phyloP scores from a whole-genome alignment of 2,797 vertebrate species.

The Syncerus caffer region DNA sequence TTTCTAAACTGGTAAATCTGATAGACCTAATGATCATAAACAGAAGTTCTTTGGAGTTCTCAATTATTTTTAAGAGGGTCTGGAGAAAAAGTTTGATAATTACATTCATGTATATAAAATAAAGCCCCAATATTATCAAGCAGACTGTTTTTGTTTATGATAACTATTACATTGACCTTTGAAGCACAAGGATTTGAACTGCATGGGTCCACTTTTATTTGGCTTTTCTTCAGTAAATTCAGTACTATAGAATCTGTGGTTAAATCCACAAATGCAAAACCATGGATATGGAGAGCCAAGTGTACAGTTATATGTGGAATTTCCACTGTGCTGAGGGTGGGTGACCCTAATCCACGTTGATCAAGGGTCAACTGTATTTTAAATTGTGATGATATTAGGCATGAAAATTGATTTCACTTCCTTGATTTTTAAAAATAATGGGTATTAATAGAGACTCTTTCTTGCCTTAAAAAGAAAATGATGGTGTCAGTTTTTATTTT shows the following conservation, averaged over 20 bases:
- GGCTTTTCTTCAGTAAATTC: background rate
- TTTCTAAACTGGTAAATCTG: background rate
- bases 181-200: background rate
- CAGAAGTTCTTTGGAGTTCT: background rate
- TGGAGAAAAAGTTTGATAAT: background rate
- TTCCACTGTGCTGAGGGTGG: background rate
- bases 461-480: conserved; percentile 31
- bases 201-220: background rate
- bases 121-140: background rate
- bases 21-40: background rate
- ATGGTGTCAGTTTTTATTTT: background rate
- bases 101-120: background rate
- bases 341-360: background rate
- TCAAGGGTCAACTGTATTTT: background rate
- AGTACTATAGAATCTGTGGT: background rate
- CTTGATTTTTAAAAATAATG: background rate
- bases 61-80: background rate
- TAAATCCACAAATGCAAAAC: background rate
- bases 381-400: background rate
- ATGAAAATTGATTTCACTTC: background rate
- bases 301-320: background rate
- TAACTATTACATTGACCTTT: background rate
- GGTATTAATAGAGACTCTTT: background rate
- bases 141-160: background rate
- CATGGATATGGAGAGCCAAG: background rate